Evolutionary conservation across 2,113 vertebrate species (phyloP).

Genomic region (Lepus europaeus): DNA sequence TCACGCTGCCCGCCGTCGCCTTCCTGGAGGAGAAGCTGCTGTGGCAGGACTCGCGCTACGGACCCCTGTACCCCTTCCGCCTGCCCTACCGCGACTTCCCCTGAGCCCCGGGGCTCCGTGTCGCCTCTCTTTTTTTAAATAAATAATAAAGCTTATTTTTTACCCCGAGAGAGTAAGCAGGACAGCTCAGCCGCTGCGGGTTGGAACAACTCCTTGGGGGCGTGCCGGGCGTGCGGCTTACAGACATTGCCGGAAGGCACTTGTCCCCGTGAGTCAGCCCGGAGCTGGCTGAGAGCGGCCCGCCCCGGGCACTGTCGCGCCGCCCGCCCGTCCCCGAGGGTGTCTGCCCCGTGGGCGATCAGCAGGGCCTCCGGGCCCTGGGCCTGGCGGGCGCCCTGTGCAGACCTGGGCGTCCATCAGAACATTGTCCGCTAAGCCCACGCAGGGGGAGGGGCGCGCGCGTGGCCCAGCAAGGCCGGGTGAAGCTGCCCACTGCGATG

Average conservation of each 20-base stretch:
- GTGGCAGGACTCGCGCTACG: constrained; percentile 91
- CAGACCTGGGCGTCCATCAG: too few species aligned
- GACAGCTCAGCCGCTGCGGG: neutral
- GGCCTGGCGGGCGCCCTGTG: too few species aligned
- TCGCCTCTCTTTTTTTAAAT: neutral
- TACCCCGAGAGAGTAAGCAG: neutral
- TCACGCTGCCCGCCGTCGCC: constrained; percentile 89
- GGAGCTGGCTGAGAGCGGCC: neutral
- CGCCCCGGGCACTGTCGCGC: too few species aligned
- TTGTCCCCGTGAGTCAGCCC: neutral
- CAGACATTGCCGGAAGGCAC: neutral
- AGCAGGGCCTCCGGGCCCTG: too few species aligned
- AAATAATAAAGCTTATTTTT: constrained; percentile 47
- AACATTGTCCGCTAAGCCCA: too few species aligned
- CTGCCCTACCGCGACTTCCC: constrained; percentile 92
- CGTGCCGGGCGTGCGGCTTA: too few species aligned
- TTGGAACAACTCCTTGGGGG: neutral
- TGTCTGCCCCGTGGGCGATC: too few species aligned
- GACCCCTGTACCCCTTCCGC: constrained; percentile 89
- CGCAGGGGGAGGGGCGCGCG: too few species aligned
- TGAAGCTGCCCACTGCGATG: too few species aligned
- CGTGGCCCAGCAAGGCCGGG: too few species aligned
- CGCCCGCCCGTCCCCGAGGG: too few species aligned
- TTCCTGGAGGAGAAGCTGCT: constrained; percentile 94
- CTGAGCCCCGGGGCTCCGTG: neutral